Evolutionary conservation across 2,797 vertebrate species (phyloP).

Genomic region (Pampus argenteus): DNA sequence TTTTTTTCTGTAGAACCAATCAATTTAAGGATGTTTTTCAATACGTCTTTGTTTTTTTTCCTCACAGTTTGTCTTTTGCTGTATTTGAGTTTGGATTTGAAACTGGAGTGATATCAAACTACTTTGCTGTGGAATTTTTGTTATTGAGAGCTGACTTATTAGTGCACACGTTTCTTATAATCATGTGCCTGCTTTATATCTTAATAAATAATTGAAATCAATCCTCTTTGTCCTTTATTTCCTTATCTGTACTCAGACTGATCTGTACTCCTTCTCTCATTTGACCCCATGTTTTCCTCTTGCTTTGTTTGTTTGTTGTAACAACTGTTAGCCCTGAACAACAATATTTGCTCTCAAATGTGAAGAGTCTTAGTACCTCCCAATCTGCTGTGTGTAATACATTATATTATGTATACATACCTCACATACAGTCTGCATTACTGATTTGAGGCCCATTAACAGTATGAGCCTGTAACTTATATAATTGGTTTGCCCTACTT

Average conservation of each 20-base stretch:
- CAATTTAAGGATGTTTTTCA: slow-evolving; percentile 21
- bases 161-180: slow-evolving; percentile 71
- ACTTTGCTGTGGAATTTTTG: slow-evolving; percentile 77
- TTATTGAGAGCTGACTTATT: slow-evolving; percentile 72
- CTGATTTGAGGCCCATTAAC: slow-evolving; percentile 25
- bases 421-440: slow-evolving; percentile 18
- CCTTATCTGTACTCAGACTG: neutral
- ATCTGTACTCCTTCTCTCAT: neutral
- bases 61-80: slow-evolving; percentile 45
- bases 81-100: slow-evolving; percentile 63
- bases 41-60: neutral
- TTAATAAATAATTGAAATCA: slow-evolving; percentile 74
- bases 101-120: slow-evolving; percentile 63
- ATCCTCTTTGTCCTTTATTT: neutral
- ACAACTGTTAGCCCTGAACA: neutral
- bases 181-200: slow-evolving; percentile 80
- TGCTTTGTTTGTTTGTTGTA: slow-evolving; percentile 1
- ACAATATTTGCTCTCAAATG: slow-evolving; percentile 1
- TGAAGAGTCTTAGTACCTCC: slow-evolving; percentile 7
- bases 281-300: neutral
- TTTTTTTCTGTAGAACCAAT: slow-evolving; percentile 36
- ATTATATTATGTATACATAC: slow-evolving; percentile 20
- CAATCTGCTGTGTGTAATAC: slow-evolving; percentile 38
- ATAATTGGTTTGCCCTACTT: slow-evolving; percentile 19
- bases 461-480: slow-evolving; percentile 31